These are phyloP conservation scores for Phataginus tricuspis DNA, from an alignment of 2,797 vertebrate species.

Conservation along the genomic window DNA sequence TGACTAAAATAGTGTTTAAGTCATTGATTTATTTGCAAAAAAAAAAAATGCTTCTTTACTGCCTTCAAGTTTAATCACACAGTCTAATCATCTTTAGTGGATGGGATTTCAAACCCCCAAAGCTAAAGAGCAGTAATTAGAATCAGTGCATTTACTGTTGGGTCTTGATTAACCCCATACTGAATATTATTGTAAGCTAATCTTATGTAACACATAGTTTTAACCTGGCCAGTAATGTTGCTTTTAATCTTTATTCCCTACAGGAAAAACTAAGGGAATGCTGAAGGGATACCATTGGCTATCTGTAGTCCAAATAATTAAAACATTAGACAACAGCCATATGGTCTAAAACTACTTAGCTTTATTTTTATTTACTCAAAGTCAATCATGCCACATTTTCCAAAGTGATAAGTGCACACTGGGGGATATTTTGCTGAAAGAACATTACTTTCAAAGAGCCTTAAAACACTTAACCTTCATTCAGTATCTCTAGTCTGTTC, in stretches of 20 bases:
- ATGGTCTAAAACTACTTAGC: slow-evolving; percentile 25
- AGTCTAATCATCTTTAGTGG: slow-evolving; percentile 57
- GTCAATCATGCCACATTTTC: slow-evolving; percentile 42
- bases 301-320: slow-evolving; percentile 38
- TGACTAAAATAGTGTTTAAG: slow-evolving; percentile 48
- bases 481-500: background rate
- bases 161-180: slow-evolving; percentile 73
- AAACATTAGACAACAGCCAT: slow-evolving; percentile 40
- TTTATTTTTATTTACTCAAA: slow-evolving; percentile 65
- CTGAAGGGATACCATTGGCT: background rate
- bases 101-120: slow-evolving; percentile 50
- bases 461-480: slow-evolving; percentile 47
- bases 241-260: slow-evolving; percentile 69
- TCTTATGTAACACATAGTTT: slow-evolving; percentile 71
- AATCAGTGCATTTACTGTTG: slow-evolving; percentile 67
- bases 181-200: slow-evolving; percentile 76
- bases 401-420: background rate
- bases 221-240: slow-evolving; percentile 74
- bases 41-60: slow-evolving; percentile 63
- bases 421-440: slow-evolving; percentile 10
- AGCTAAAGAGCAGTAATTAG: slow-evolving; percentile 65
- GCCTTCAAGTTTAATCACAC: slow-evolving; percentile 74
- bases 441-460: slow-evolving; percentile 39
- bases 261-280: background rate
- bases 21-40: slow-evolving; percentile 72